Evolutionary conservation across 2,797 vertebrate species (phyloP).

Genomic region (Smutsia temminckii): DNA sequence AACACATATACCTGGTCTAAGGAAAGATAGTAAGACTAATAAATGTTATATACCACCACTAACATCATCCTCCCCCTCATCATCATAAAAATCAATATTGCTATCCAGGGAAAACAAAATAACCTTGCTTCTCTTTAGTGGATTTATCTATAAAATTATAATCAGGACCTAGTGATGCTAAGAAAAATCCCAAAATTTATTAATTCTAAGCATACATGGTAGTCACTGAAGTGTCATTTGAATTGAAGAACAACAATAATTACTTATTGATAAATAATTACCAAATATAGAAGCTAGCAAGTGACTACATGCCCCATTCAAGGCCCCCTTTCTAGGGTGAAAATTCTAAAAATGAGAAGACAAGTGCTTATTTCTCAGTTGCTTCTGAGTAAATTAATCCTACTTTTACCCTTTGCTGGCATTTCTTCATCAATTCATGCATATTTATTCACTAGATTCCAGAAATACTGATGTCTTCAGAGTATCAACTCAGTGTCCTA

Average conservation of each 20-base stretch:
- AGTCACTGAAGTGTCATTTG: not conserved
- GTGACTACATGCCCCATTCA: not conserved
- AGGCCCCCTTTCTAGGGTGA: not conserved
- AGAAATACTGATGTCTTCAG: conserved; percentile 13
- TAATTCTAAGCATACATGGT: not conserved
- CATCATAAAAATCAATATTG: not conserved
- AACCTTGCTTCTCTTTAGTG: conserved; percentile 2
- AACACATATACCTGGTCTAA: not conserved
- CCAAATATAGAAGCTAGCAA: not conserved
- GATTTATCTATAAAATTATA: not conserved
- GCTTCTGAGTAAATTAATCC: conserved; percentile 5
- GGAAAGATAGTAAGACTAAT: not conserved
- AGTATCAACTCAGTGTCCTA: not conserved
- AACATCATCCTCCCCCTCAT: not conserved
- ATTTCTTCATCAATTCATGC: not conserved
- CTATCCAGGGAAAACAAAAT: not conserved
- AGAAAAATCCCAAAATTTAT: not conserved
- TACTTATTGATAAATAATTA: not conserved
- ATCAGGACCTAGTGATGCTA: not conserved
- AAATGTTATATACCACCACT: not conserved
- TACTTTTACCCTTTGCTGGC: not conserved
- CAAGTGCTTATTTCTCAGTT: not conserved
- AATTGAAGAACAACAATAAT: not conserved
- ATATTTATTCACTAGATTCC: not conserved
- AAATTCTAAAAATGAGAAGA: conserved; percentile 1